Base-by-base conservation (phyloP, 2,888 invertebrate genomes). In the Andrena bucephala region DNA sequence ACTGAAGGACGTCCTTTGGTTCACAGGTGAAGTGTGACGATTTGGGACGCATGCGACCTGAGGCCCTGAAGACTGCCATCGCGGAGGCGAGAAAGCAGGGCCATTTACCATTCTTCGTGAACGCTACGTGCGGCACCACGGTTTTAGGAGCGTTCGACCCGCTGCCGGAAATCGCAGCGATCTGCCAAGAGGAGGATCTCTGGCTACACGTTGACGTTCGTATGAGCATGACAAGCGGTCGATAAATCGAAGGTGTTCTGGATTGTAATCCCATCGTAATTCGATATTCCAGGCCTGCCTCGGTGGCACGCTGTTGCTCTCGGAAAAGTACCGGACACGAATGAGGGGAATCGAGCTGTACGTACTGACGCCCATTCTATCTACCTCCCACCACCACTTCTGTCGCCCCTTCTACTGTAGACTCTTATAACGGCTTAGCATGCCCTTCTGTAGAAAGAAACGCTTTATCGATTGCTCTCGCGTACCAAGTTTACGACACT, bases 121-220 rank as follows among this genome's bases (percentile, higher is more conserved):
- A 97, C 87, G 97, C 96, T 0, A 97, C 96, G 0, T 96, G 96
- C 2, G 98, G 98, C 0, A 97, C 97, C 0, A 98, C 98, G 0
- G 97, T 98, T 0, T 93, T 98, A 8, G 98, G 98, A 0, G 97
- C 98, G 0, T 97, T 97, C 85, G 98, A 98, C 93, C 96, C 97
- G 13, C 92, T 98, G 27, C 94, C 95, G 0, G 94, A 95, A 50
- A 95, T 98, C 13, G 96, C 97, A 0, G 95, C 95, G 72, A 93
- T 98, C 13, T 98, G 98, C 89, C 90, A 95, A 83, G 95, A 95
- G 81, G 95, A 97, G 91, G 94, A 94, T 0, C 91, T 98, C 8
- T 98, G 98, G 98, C 94, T 98, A 91, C 98, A 98, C 93, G 96
- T 97, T 83, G 98, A 98, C 94, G 97, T 97, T 92, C 94, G 96